phyloP scores from a whole-genome alignment of 2,888 invertebrate species.

The Eurytoma adleriae region DNA sequence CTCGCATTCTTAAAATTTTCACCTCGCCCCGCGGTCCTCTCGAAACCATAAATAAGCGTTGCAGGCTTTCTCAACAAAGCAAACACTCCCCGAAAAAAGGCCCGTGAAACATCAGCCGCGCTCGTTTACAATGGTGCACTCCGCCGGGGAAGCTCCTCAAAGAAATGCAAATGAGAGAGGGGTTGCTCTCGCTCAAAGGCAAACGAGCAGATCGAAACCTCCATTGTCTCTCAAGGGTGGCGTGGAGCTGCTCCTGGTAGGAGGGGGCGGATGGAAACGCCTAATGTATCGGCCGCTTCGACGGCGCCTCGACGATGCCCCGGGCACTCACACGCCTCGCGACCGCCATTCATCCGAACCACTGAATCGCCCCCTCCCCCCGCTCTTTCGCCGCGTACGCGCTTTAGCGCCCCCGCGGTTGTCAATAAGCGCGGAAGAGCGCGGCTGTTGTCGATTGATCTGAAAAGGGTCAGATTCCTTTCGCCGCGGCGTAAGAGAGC shows the following conservation, averaged over 20 bases:
- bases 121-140: no score
- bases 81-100: no score
- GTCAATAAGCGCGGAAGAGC: conserved; percentile 37
- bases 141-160: no score
- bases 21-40: no score
- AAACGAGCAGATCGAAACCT: no score
- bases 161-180: no score
- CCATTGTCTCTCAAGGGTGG: background rate
- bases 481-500: background rate
- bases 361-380: conserved; percentile 10
- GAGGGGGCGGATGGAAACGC: background rate
- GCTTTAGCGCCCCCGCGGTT: background rate
- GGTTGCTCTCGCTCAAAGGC: no score
- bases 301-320: background rate
- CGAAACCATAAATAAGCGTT: no score
- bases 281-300: conserved; percentile 31
- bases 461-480: conserved; percentile 20
- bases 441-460: conserved; percentile 7
- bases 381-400: background rate
- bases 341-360: background rate
- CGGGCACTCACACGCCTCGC: conserved; percentile 5
- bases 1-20: no score
- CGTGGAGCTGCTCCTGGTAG: no score
- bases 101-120: no score
- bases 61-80: no score